Base-by-base conservation (phyloP, 2,888 invertebrate genomes). In the Scrobipalpa costella region DNA sequence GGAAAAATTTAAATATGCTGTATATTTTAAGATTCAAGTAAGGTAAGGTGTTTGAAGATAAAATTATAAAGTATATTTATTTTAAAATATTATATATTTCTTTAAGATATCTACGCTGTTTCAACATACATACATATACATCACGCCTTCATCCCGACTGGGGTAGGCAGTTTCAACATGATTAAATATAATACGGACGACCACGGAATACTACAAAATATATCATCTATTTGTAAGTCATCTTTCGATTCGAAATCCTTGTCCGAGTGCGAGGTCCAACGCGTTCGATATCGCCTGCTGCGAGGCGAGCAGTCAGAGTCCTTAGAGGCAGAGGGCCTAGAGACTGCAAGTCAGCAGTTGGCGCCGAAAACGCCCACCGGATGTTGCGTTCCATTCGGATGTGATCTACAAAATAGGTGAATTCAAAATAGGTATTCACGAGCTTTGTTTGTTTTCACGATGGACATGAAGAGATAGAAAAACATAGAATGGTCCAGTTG, bases 321-420 rank as follows among this genome's bases (percentile, higher is more conserved):
- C 82, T 81, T 49, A 90, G 72, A 11, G 88, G 83, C 60, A 85
- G 70, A 1, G 88, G 83, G 13, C 73, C 65, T 55, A 82, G 73
- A 61, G 69, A 70, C 63, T 67, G 73, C 59, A 87, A 63, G 11
- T 81, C 81, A 0, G 80, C 73, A 1, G 72, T 74, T 60, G 72
- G 77, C 36, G 81, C 83, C 0, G 85, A 81, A 74, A 89, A 91
- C 33, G 85, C 87, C 90, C 91, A 92, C 58, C 91, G 85, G 55
- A 92, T 82, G 74, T 90, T 84, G 13, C 84, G 84, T 67, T 92
- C 90, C 90, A 92, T 90, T 13, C 88, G 84, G 40, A 89, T 81
- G 69, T 92, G 92, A 71, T 92, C 92, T 91, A 71, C 0, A 67
- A 69, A 57, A 62, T 19, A 15, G 2, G 19, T 17, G 21, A 11